Base-by-base conservation (phyloP, 2,113 vertebrate species). In the Silurus meridionalis region DNA sequence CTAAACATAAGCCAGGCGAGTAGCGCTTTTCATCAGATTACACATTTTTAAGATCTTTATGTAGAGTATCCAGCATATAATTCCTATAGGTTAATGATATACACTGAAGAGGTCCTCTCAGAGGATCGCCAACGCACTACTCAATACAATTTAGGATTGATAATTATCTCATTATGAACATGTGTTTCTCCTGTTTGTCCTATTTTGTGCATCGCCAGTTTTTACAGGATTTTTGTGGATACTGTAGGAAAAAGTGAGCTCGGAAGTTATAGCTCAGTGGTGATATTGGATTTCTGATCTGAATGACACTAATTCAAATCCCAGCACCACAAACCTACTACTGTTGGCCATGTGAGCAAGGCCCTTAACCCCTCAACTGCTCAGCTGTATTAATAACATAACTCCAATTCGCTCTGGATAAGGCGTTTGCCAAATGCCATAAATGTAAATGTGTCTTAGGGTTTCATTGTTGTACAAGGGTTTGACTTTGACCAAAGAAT, bases 1-100 rank as follows among this genome's bases (percentile, higher is more conserved):
- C 53, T 84, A 85, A 37, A 82, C 72, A 63, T 84, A 82, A 87
- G 66, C 58, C 15, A 17, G 19, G n/a, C 23, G 10, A 4, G 6
- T 67, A 66, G 66, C 52, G 58, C 74, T 67, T 53, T 63, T 23
- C n/a, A 66, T 85, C 57, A 57, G 61, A 52, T 48, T 48, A 9
- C 3, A 19, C 8, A 8, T 71, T 37, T 71, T 71, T 8, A 48
- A 48, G 7, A 15, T 5, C 15, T 21, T 72, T 48, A 21, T 48
- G 17, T 21, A 0, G 14, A 21, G 50, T 52, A 9, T 52, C 5
- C 11, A 52, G 9, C 10, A 13, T 23, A 50, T 21, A 75, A 75
- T 11, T 25, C n/a, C 10, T 5, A 3, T 74, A 23, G 21, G 8
- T 23, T 52, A 23, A 52, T 75, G 8, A 48, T 67, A 46, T 48